These are phyloP conservation scores for Catharus fuscescens DNA, from an alignment of 2,113 vertebrate species.

Conservation along the genomic window DNA sequence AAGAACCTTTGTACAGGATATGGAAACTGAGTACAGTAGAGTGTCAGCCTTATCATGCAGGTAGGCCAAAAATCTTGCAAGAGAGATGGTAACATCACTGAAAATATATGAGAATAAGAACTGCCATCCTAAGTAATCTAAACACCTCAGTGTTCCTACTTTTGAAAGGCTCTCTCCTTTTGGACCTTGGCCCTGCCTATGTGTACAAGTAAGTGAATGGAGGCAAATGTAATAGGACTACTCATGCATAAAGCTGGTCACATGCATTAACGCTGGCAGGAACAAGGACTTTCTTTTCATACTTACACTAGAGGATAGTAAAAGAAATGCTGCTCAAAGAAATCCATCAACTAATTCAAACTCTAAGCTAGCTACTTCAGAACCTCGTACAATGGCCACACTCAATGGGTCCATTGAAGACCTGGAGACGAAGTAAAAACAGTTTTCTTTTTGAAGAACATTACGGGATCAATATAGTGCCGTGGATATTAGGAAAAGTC, in stretches of 20 bases:
- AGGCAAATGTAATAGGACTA: conserved; percentile 53
- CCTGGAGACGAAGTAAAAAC: conserved; percentile 49
- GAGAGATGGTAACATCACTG: background rate
- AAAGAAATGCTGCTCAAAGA: conserved; percentile 58
- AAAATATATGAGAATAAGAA: background rate
- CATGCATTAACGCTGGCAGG: conserved; percentile 50
- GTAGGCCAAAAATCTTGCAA: background rate
- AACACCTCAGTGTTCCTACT: conserved; percentile 1
- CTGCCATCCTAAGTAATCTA: conserved; percentile 8
- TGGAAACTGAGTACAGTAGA: background rate
- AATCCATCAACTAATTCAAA: conserved; percentile 62
- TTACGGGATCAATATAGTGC: conserved; percentile 40
- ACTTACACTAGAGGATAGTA: conserved; percentile 49
- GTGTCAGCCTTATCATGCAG: background rate
- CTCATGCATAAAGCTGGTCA: conserved; percentile 67
- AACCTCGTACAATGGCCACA: conserved; percentile 32
- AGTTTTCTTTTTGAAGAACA: conserved; percentile 48
- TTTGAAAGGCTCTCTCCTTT: conserved; percentile 48
- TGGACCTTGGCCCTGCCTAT: conserved; percentile 56
- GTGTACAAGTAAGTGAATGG: conserved; percentile 52
- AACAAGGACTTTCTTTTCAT: conserved; percentile 67
- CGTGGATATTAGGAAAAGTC: conserved; percentile 41
- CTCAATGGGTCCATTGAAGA: conserved; percentile 56
- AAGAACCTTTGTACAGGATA: background rate
- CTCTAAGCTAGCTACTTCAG: conserved; percentile 56